Evolutionary conservation across 2,888 invertebrate species (phyloP).

Genomic region (Azorinus chamasolen): DNA sequence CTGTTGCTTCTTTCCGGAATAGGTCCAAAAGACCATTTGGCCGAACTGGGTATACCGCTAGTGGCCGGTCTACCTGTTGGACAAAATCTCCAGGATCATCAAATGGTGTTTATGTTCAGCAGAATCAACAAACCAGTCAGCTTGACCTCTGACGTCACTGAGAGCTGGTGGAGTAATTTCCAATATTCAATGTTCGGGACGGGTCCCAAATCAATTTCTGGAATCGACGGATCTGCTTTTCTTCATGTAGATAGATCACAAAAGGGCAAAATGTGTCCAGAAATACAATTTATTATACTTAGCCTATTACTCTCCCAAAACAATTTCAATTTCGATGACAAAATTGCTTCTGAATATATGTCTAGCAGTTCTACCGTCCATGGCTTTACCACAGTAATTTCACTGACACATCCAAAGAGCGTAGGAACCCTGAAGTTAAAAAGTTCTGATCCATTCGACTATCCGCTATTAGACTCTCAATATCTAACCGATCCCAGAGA

Average conservation of each 20-base stretch:
- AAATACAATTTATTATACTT: conserved; percentile 47
- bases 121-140: conserved; percentile 20
- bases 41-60: conserved; percentile 80
- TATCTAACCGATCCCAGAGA: conserved; percentile 91
- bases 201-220: conserved; percentile 30
- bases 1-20: conserved; percentile 10
- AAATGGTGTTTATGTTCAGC: conserved; percentile 17
- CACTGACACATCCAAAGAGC: conserved; percentile 89
- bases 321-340: conserved; percentile 30
- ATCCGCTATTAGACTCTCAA: conserved; percentile 95
- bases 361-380: conserved; percentile 74
- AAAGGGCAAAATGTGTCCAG: conserved; percentile 33
- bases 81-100: conserved; percentile 23
- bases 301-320: conserved; percentile 14
- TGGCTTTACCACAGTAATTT: conserved; percentile 50
- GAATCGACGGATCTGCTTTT: conserved; percentile 30
- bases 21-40: conserved; percentile 68
- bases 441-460: conserved; percentile 91
- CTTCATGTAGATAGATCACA: conserved; percentile 21
- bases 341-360: conserved; percentile 33
- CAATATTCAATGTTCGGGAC: conserved; percentile 45
- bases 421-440: conserved; percentile 92
- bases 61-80: conserved; percentile 79
- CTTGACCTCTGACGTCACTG: conserved; percentile 17
- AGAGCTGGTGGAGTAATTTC: conserved; percentile 20